Base-by-base conservation (phyloP, 2,113 vertebrate genomes). In the Rhizomys pruinosus region DNA sequence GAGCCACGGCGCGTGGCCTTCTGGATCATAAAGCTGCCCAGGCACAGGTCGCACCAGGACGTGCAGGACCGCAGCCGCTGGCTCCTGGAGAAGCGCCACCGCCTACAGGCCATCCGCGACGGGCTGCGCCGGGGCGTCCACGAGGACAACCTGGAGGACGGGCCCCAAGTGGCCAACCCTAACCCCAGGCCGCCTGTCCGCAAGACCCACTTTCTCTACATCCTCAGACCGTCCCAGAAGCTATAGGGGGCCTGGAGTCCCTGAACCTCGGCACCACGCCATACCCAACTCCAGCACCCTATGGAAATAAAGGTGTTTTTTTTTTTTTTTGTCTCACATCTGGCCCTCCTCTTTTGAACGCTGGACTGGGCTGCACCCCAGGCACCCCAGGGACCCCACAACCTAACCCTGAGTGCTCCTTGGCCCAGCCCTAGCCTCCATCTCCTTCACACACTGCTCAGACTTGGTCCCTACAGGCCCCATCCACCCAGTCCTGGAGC, bases 51-150 rank as follows among this genome's bases (percentile, higher is more conserved):
- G 66, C 92, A 69, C 22, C 87, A 84, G 63, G 91, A 95, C 1
- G 15, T 68, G 19, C 84, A 55, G 34, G 95, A 94, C 5, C 44
- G 80, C 0, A 0, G 78, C 44, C 78, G 12, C 64, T 94, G 96
- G 90, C 92, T 96, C 42, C 95, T 79, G 0, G 96, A 97, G 73
- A 97, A 96, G 79, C 89, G 44, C 15, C 96, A 97, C 44, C 96
- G 97, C 42, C 85, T 98, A 34, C 95, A 97, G 84, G 97, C 97
- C 81, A 97, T 98, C 94, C 93, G 97, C 44, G 97, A 97, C 0
- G 93, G 97, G 63, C 97, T 97, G 61, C 94, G 77, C 0, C 84
- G 95, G 39, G 96, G 90, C 2, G 10, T 74, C 6, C 96, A 2
- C 0, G 90, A 96, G 37, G 90, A 95, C 0, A 10, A 2, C 78